Evolutionary conservation across 2,797 vertebrate genomes (phyloP), one percentile per base, ranked within the genome.

Genomic region (Pseudopleuronectes americanus): DNA sequence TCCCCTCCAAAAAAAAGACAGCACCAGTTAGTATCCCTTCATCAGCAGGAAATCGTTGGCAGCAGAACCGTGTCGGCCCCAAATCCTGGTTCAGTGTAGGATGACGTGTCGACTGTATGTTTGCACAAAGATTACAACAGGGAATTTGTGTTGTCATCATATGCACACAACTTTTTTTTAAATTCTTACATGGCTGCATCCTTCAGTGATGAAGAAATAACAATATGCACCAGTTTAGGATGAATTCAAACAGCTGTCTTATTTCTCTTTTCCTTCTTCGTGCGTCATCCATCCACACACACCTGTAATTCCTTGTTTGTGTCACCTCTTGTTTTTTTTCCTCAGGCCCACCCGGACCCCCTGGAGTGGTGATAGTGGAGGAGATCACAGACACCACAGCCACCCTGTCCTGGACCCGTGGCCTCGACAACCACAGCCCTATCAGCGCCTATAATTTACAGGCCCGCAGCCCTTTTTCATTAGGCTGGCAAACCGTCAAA

Each of bases 401-500:
- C 68, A 99, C 97, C 2, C 92, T 99, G 58, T 99, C 97, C 52
- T 99, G 97, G 98, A 96, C 95, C 43, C 94, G 96, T 6, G 96
- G 97, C 2, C 91, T 96, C 54, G 97, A 99, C 91, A 99, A 99
- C 90, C 97, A 99, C 94, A 99, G 98, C 86, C 98, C 98, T 1
- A 94, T 99, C 89, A 95, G 93, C 68, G 93, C 95, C 87, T 99
- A 99, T 90, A 97, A 97, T 83, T 87, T 99, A 71, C 98, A 99
- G 92, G 97, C 97, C 41, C 96, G 97, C 45, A 99, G 96, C 91
- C 97, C 97, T 0, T 99, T 98, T 93, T 99, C 97, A 79, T 93
- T 99, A 88, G 98, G 97, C 84, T 99, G 98, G 98, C 97, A 99
- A 92, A 97, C 94, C 0, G 96, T 99, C 79, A 96, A 93, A 93